Conservation (phyloP, 2,888 invertebrate species). For the Vesta saturnalis region DNA sequence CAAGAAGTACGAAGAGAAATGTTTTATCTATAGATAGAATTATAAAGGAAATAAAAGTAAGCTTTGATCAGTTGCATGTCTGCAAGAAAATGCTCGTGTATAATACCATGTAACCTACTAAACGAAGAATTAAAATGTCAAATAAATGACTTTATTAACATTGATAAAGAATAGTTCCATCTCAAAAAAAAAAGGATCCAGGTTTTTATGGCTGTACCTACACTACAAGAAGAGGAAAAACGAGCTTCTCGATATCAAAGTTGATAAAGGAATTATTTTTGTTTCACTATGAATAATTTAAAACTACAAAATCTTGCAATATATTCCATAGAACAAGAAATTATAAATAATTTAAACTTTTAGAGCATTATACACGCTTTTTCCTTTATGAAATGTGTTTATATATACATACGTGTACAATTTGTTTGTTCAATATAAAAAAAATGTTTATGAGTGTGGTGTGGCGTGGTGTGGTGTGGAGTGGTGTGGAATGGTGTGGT, state of each 20-base stretch:
- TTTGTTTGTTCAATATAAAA: too few relatives aligned
- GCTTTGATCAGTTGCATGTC: constrained; percentile 26
- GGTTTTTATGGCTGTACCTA: constrained; percentile 9
- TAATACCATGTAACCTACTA: too few relatives aligned
- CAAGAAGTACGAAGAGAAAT: constrained; percentile 22
- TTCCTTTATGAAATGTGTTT: too few relatives aligned
- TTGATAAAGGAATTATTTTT: constrained; percentile 18
- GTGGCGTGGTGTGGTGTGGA: too few relatives aligned
- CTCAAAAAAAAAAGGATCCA: constrained; percentile 25
- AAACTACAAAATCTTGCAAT: constrained; percentile 15
- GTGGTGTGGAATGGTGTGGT: too few relatives aligned
- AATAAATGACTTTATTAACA: constrained; percentile 28
- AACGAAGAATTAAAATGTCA: too few relatives aligned
- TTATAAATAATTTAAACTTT: constrained; percentile 23
- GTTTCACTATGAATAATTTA: constrained; percentile 22
- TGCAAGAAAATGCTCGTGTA: constrained; percentile 21
- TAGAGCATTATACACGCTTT: too few relatives aligned
- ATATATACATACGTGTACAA: too few relatives aligned
- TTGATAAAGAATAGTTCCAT: constrained; percentile 29
- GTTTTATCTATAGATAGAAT: neutral
- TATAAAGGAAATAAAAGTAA: constrained; percentile 26
- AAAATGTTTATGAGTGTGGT: too few relatives aligned
- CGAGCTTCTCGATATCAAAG: too few relatives aligned
- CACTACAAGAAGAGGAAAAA: constrained; percentile 13
- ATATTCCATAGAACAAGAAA: constrained; percentile 24